phyloP scores from a whole-genome alignment of 1,140 invertebrate species.

The Argopecten irradians region DNA sequence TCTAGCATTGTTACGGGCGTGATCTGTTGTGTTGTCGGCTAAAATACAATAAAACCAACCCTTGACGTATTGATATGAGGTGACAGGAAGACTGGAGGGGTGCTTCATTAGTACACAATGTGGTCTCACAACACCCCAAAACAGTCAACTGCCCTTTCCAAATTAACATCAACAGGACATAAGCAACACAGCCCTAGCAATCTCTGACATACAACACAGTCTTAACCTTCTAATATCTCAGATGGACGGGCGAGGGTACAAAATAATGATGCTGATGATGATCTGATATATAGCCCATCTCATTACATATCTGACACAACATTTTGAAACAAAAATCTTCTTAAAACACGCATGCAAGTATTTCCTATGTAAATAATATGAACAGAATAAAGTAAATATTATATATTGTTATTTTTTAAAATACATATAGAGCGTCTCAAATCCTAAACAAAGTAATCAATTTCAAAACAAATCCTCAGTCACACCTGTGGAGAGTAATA shows the following conservation, averaged over 20 bases:
- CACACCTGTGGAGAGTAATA: no score
- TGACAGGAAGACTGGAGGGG: not conserved
- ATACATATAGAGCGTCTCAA: no score
- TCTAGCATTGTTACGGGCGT: constrained; percentile 95
- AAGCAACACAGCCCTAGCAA: not conserved
- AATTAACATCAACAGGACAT: not conserved
- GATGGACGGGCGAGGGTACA: not conserved
- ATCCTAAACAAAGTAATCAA: not conserved
- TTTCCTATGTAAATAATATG: not conserved
- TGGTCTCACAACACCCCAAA: not conserved
- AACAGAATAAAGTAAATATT: no score
- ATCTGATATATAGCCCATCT: not conserved
- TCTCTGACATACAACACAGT: not conserved
- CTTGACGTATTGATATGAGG: not conserved
- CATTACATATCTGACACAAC: not conserved
- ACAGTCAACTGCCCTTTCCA: not conserved
- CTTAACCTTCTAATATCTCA: not conserved
- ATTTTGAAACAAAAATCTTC: not conserved
- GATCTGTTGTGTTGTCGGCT: constrained; percentile 84
- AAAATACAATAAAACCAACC: constrained; percentile 40
- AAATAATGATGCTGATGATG: not conserved
- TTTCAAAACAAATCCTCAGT: not conserved
- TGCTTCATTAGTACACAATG: not conserved
- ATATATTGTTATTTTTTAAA: not conserved
- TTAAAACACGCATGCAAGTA: not conserved